Evolutionary conservation across 2,888 invertebrate genomes (phyloP).

Genomic region (Nasonia oneida): DNA sequence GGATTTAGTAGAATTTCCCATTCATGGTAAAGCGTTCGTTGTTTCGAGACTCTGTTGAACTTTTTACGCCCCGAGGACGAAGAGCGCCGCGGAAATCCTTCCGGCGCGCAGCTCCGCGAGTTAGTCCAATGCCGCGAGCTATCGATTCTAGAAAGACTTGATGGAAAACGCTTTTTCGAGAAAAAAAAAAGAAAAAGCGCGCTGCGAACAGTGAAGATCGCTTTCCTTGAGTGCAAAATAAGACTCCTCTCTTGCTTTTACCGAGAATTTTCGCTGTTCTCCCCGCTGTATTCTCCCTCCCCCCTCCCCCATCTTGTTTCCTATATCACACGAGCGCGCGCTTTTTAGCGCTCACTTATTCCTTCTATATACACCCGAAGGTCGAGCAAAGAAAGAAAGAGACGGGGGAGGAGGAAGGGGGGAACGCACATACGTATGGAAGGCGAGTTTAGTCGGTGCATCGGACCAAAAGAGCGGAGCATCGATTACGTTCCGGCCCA

Average conservation of each 20-base stretch:
- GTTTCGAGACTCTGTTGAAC: not conserved
- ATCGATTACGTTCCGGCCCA: constrained; percentile 52
- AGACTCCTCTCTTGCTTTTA: constrained; percentile 27
- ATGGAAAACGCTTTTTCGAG: constrained; percentile 9
- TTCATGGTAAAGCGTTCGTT: not conserved
- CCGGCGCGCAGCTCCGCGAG: not conserved
- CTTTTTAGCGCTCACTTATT: too few species aligned
- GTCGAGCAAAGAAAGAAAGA: not conserved
- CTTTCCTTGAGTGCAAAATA: constrained; percentile 53
- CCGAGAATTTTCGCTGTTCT: not conserved
- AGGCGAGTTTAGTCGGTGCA: constrained; percentile 22
- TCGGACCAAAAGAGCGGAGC: constrained; percentile 36
- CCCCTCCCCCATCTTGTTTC: not conserved
- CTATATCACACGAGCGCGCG: not conserved
- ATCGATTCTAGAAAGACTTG: constrained; percentile 1
- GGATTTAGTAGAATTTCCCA: not conserved
- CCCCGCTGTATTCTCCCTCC: not conserved
- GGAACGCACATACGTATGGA: not conserved
- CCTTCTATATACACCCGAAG: too few species aligned
- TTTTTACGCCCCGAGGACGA: constrained; percentile 19
- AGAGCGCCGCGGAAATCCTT: not conserved
- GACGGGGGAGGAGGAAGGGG: not conserved
- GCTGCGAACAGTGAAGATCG: constrained; percentile 19
- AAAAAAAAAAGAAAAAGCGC: constrained; percentile 9
- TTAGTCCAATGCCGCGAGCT: constrained; percentile 10